Evolutionary conservation across 1,140 invertebrate species (phyloP), one percentile per base, ranked within the genome.

Genomic region (Sinonovacula constricta): DNA sequence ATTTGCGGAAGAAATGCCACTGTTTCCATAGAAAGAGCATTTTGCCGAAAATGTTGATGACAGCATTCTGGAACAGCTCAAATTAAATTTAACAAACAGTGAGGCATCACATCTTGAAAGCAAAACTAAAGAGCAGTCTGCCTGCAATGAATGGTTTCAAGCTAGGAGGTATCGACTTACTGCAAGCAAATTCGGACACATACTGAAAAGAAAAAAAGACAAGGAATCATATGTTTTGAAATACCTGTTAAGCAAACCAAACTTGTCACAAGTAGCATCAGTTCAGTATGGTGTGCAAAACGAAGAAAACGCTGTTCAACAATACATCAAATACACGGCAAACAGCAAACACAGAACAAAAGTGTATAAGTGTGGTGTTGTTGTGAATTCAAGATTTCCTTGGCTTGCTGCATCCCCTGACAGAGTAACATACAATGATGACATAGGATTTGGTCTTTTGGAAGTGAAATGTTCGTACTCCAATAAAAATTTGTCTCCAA

Each of bases 381-480:
- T 65, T 2, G 45, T 65, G 4, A 65, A 65, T 22, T 22, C 62
- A 34, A 65, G 15, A 3, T 65, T 65, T 28, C 62, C 62, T 12
- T 65, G 62, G 62, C 22, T 45, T 18, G 34, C 62, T 65, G 62
- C 62, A 39, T 36, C 34, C n/a, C 62, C 62, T 10, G 62, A 65
- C 24, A 26, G 62, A 22, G 45, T 65, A 15, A 49, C 45, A 12
- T n/a, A 49, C 10, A 49, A 49, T 49, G 3, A 65, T 18, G 62
- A 65, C 45, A 30, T 22, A 3, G 31, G 62, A 14, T 65, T 39
- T 39, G 62, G 62, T n/a, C 34, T 65, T 18, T 39, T 65, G 3
- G 62, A 65, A 36, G 62, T 65, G 5, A 65, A 65, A 22, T 65
- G 62, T 45, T 39, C 5, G 2, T 65, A 65, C 30, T 65, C 62